These are phyloP conservation scores for Amitus sp. DNA, from an alignment of 2,888 invertebrate genomes.

Conservation along the genomic window DNA sequence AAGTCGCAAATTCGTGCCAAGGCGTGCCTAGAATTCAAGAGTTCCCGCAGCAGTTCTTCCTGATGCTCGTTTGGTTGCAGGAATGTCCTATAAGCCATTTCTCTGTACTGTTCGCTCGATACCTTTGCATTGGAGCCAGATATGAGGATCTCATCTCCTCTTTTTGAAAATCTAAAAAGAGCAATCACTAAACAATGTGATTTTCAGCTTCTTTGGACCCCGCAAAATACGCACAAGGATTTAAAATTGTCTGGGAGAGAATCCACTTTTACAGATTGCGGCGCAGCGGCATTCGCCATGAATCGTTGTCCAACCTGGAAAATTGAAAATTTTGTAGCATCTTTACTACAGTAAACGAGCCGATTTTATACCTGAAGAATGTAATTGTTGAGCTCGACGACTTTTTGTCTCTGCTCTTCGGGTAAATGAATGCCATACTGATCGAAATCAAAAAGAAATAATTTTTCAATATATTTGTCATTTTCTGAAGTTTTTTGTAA, in stretches of 20 bases:
- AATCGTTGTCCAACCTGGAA: constrained; percentile 79
- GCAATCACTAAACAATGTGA: neutral
- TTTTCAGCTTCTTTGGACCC: too few species aligned
- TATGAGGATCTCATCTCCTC: constrained; percentile 80
- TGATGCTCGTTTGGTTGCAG: constrained; percentile 82
- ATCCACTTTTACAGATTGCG: constrained; percentile 74
- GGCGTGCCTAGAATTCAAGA: constrained; percentile 79
- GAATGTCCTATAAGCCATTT: constrained; percentile 89
- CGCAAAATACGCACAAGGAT: constrained; percentile 28
- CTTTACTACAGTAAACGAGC: neutral
- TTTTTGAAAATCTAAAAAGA: constrained; percentile 69
- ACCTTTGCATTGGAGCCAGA: constrained; percentile 88
- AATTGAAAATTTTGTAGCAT: constrained; percentile 13
- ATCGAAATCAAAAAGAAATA: constrained; percentile 97
- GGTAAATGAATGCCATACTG: constrained; percentile 96
- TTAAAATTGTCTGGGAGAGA: constrained; percentile 76
- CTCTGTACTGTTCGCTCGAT: constrained; percentile 79
- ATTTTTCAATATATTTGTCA: constrained; percentile 85
- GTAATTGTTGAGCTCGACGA: constrained; percentile 87
- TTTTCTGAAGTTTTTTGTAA: constrained; percentile 72
- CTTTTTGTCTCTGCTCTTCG: constrained; percentile 75
- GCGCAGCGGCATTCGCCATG: constrained; percentile 78
- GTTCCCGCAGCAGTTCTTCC: constrained; percentile 76
- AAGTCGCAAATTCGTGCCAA: constrained; percentile 92
- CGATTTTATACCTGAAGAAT: constrained; percentile 72